phyloP scores from a whole-genome alignment of 2,888 invertebrate species.

The Platycheirus rosarum region DNA sequence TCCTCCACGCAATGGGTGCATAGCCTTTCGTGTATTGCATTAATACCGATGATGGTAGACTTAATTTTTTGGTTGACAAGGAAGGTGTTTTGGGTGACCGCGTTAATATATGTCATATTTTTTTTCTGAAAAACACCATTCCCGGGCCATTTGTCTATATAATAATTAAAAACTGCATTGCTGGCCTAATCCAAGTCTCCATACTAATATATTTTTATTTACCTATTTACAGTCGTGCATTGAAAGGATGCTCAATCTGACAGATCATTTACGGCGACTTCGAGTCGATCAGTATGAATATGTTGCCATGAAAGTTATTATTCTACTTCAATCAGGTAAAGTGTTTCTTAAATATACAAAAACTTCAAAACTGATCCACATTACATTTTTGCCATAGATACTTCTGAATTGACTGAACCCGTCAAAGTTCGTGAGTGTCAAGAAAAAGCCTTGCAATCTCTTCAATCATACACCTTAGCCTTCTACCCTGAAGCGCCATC shows the following conservation, averaged over 20 bases:
- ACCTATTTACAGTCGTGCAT: conserved; percentile 87
- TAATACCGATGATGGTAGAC: too few species aligned
- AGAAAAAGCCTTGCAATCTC: conserved; percentile 95
- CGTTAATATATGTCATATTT: too few species aligned
- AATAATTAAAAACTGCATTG: too few species aligned
- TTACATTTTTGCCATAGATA: conserved; percentile 85
- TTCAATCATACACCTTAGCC: conserved; percentile 94
- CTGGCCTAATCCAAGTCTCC: too few species aligned
- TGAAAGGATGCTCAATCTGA: conserved; percentile 96
- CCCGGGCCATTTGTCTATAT: too few species aligned
- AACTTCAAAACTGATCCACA: background rate
- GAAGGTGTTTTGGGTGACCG: too few species aligned
- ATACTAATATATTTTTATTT: too few species aligned
- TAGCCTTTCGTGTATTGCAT: too few species aligned
- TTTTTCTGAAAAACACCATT: too few species aligned
- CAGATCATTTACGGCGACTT: conserved; percentile 94
- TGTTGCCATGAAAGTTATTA: conserved; percentile 97
- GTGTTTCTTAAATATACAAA: background rate
- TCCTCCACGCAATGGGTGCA: too few species aligned
- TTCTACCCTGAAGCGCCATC: conserved; percentile 97
- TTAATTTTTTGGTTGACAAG: too few species aligned
- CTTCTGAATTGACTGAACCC: conserved; percentile 95
- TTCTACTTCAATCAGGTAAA: conserved; percentile 94
- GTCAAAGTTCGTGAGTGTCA: conserved; percentile 96
- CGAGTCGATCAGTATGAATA: conserved; percentile 97